Percentiles rank a stretch among this genome's conserved stretches.
Conservation (phyloP, 2,797 vertebrate genomes). For the Gila robusta region DNA sequence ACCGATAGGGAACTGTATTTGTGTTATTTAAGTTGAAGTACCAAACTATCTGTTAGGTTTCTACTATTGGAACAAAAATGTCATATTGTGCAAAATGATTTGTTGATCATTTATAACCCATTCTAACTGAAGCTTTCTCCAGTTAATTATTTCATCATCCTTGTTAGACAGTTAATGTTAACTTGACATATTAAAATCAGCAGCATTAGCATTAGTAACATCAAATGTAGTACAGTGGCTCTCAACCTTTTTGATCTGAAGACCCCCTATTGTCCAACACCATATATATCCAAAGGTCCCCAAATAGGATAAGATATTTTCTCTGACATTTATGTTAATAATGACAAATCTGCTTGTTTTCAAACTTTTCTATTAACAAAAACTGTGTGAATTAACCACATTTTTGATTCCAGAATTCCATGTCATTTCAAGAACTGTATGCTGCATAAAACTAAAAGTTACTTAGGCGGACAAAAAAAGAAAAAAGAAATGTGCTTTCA, state of each 20-base stretch:
- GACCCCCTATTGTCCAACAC: background rate
- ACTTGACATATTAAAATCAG: background rate
- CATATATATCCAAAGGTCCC: background rate
- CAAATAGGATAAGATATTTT: background rate
- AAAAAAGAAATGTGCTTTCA: background rate
- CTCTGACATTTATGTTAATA: background rate
- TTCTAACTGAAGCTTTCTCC: background rate
- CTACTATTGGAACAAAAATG: background rate
- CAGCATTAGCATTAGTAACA: background rate
- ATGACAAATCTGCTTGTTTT: background rate
- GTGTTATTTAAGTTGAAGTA: background rate
- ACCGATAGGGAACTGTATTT: too few relatives aligned
- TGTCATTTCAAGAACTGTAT: background rate
- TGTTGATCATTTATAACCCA: background rate
- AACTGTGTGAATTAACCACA: too few relatives aligned
- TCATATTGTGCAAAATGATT: background rate
- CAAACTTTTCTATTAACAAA: too few relatives aligned
- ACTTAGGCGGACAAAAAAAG: background rate
- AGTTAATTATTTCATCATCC: background rate
- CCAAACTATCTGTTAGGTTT: background rate
- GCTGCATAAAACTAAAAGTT: background rate
- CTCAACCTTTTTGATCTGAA: background rate
- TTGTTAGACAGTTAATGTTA: background rate
- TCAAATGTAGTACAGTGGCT: background rate
- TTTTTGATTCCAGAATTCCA: background rate